Evolutionary conservation across 2,113 vertebrate genomes (phyloP).

Genomic region (Pelodiscus sinensis): DNA sequence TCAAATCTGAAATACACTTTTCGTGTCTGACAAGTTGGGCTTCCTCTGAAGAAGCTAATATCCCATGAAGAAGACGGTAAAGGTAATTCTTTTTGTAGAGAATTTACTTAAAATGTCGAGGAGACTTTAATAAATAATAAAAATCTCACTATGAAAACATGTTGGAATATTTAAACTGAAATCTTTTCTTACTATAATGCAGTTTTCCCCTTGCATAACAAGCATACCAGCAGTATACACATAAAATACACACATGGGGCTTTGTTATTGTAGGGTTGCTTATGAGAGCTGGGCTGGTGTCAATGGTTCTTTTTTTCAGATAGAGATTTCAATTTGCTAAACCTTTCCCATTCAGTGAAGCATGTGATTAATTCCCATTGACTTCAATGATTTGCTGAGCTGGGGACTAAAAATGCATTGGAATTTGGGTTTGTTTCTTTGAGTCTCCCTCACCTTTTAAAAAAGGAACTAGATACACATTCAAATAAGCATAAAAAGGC

Average conservation of each 20-base stretch:
- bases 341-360: slow-evolving; percentile 30
- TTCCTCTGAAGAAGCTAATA: slow-evolving; percentile 59
- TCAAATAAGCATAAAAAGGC: neutral
- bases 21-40: slow-evolving; percentile 52
- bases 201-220: slow-evolving; percentile 40
- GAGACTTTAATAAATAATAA: slow-evolving; percentile 44
- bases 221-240: neutral
- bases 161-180: slow-evolving; percentile 32
- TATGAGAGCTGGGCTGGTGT: slow-evolving; percentile 9
- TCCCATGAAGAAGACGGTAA: slow-evolving; percentile 14
- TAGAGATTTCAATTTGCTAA: slow-evolving; percentile 5
- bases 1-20: slow-evolving; percentile 64
- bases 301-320: slow-evolving; percentile 4
- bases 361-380: neutral
- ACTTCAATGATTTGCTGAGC: neutral
- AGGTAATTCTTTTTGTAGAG: slow-evolving; percentile 49
- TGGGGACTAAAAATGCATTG: neutral
- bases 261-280: slow-evolving; percentile 39
- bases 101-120: slow-evolving; percentile 50
- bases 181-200: slow-evolving; percentile 54
- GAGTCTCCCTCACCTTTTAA: too few relatives aligned
- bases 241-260: neutral
- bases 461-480: neutral
- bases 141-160: slow-evolving; percentile 36
- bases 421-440: neutral